These are phyloP conservation scores for Bombylius major DNA, from an alignment of 2,888 invertebrate species.

Conservation along the genomic window DNA sequence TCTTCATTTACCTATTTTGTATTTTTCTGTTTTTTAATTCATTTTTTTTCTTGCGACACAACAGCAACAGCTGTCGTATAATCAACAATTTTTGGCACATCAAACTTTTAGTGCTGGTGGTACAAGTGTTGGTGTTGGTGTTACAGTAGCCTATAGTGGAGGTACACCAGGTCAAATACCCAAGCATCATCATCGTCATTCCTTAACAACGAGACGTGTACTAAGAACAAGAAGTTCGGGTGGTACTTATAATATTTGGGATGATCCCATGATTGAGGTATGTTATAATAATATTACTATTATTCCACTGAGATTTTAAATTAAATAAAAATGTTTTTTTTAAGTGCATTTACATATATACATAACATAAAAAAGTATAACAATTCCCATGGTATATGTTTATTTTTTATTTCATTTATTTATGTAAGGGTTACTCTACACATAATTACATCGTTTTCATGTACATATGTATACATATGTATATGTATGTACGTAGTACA, in stretches of 20 bases:
- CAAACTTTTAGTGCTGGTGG: conserved; percentile 10
- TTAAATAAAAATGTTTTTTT: not conserved
- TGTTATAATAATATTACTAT: conserved; percentile 8
- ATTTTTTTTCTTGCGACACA: too few relatives aligned
- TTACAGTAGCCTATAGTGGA: not conserved
- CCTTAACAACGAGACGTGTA: conserved; percentile 32
- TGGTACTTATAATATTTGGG: conserved; percentile 32
- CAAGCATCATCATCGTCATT: conserved; percentile 28
- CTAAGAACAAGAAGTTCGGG: conserved; percentile 34
- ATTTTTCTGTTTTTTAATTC: not conserved
- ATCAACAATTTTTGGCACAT: conserved; percentile 5
- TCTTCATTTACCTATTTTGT: too few relatives aligned
- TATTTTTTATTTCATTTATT: too few relatives aligned
- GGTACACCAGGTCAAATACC: conserved; percentile 17
- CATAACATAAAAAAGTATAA: not conserved
- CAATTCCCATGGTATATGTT: not conserved
- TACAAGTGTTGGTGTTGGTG: conserved; percentile 2
- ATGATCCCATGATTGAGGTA: conserved; percentile 36
- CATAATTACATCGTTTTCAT: too few relatives aligned
- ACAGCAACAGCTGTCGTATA: not conserved
- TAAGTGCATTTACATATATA: not conserved
- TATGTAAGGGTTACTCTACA: too few relatives aligned
- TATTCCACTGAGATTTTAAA: too few relatives aligned
- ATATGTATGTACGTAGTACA: too few relatives aligned
- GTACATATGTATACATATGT: too few relatives aligned